Conservation (phyloP, 2,888 invertebrate species). For the Rhagonycha lutea region DNA sequence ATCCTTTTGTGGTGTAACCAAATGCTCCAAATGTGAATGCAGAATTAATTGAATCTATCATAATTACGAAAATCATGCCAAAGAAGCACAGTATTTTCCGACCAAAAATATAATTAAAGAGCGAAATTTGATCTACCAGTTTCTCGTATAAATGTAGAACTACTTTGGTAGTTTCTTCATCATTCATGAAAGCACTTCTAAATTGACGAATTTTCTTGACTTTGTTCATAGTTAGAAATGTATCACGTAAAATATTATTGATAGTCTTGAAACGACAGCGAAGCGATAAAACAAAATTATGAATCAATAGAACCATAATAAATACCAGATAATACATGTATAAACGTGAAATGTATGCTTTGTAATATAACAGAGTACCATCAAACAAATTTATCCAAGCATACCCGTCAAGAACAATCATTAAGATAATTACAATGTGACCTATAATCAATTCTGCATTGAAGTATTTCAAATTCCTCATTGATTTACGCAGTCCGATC, state of each 20-base stretch:
- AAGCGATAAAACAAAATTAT: not conserved
- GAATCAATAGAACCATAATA: constrained; percentile 5
- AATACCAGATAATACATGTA: not conserved
- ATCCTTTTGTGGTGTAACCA: not conserved
- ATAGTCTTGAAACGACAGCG: not conserved
- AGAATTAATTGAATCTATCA: not conserved
- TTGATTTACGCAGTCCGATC: not conserved
- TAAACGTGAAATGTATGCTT: constrained; percentile 2
- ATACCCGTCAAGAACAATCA: constrained; percentile 3
- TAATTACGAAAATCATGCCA: not conserved
- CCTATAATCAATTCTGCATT: not conserved
- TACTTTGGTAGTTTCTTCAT: not conserved
- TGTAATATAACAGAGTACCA: not conserved
- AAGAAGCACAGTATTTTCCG: not conserved
- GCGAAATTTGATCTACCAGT: not conserved
- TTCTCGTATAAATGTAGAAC: not conserved
- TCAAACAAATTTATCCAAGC: not conserved
- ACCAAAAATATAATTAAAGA: not conserved
- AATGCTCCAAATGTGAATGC: not conserved
- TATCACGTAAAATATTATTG: not conserved
- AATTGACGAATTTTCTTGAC: not conserved
- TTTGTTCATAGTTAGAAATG: not conserved
- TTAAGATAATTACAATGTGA: not conserved
- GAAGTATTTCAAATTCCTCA: not conserved
- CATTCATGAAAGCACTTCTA: not conserved